Conservation (phyloP, 2,797 vertebrate species). For the Onychomys arenicola region DNA sequence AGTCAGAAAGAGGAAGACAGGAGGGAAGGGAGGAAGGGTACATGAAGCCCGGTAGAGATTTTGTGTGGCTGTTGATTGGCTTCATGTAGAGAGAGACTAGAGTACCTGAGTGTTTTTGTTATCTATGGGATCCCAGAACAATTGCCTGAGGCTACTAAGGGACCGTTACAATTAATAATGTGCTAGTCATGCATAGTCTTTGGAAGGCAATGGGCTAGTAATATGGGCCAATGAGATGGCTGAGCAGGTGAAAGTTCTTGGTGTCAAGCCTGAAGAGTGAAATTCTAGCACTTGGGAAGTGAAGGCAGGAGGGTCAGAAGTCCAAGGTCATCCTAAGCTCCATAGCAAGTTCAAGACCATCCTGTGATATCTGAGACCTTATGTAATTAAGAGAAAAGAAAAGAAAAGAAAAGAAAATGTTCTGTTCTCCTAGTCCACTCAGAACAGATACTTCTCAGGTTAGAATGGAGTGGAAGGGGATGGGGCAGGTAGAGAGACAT, state of each 20-base stretch:
- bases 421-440: neutral
- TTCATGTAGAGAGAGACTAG: neutral
- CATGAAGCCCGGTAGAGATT: neutral
- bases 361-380: neutral
- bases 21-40: neutral
- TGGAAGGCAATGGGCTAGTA: neutral
- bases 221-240: neutral
- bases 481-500: rapidly evolving
- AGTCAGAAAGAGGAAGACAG: neutral
- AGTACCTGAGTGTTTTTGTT: neutral
- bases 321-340: neutral
- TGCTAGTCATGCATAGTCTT: neutral
- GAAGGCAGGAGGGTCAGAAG: neutral
- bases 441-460: neutral
- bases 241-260: no score
- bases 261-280: neutral
- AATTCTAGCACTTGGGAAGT: neutral
- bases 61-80: neutral
- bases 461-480: neutral
- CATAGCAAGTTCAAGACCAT: neutral
- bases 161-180: neutral
- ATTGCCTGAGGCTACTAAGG: no score
- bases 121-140: neutral
- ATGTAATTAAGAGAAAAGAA: neutral
- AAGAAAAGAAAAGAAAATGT: neutral